Conservation (phyloP, 2,888 invertebrate genomes). For the Spatulosminthurus flaviceps region DNA sequence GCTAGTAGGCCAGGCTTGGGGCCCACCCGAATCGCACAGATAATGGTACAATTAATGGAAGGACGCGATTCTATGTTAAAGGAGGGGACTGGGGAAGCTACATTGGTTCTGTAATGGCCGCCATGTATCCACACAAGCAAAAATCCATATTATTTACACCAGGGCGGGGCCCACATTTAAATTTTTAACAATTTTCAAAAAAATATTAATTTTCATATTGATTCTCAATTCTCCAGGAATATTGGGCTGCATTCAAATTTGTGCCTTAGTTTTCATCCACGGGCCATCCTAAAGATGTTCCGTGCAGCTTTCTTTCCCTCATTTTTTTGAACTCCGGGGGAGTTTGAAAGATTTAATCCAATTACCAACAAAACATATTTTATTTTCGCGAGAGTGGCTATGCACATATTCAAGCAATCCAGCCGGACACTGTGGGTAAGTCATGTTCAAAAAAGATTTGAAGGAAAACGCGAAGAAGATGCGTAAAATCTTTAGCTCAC, state of each 20-base stretch:
- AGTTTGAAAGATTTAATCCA: slow-evolving; percentile 64
- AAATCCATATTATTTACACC: too few relatives aligned
- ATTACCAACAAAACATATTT: slow-evolving; percentile 63
- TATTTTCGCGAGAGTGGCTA: slow-evolving; percentile 68
- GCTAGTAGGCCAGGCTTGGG: slow-evolving; percentile 66
- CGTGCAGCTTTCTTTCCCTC: slow-evolving; percentile 64
- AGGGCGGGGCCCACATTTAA: not conserved
- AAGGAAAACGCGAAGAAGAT: too few relatives aligned
- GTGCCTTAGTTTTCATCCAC: slow-evolving; percentile 67
- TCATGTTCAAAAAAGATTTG: too few relatives aligned
- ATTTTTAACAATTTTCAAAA: not conserved
- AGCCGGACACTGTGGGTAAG: slow-evolving; percentile 86
- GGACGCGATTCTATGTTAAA: slow-evolving; percentile 67
- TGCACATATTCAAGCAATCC: slow-evolving; percentile 83
- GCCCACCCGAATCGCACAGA: slow-evolving; percentile 63
- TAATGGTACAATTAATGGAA: slow-evolving; percentile 67
- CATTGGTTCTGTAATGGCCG: slow-evolving; percentile 66
- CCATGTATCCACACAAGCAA: slow-evolving; percentile 65
- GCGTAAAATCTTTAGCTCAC: too few relatives aligned
- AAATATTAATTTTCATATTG: too few relatives aligned
- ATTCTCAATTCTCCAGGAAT: not conserved
- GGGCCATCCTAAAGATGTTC: slow-evolving; percentile 61
- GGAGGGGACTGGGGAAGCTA: slow-evolving; percentile 71
- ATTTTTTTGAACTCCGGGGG: slow-evolving; percentile 62
- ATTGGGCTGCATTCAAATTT: slow-evolving; percentile 75